phyloP scores from a whole-genome alignment of 2,888 invertebrate species.

The Patella depressa region DNA sequence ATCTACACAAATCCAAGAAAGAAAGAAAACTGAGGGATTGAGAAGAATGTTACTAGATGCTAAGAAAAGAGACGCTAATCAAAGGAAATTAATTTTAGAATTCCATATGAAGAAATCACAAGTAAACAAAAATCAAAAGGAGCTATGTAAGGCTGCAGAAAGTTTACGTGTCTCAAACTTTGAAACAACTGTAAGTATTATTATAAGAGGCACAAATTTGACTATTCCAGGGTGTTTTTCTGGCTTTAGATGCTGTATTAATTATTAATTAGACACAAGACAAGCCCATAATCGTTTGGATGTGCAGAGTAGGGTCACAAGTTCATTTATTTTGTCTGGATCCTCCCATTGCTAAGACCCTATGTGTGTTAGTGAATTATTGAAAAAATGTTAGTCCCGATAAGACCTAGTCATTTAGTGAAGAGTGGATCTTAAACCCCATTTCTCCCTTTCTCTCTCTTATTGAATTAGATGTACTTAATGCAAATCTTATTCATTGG shows the following conservation, averaged over 20 bases:
- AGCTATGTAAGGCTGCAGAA: conserved; percentile 45
- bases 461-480: neutral
- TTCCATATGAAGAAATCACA: conserved; percentile 46
- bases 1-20: conserved; percentile 18
- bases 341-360: too few species aligned
- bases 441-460: neutral
- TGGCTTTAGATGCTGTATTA: too few species aligned
- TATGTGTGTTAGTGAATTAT: too few species aligned
- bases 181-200: conserved; percentile 29
- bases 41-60: conserved; percentile 33
- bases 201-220: too few species aligned
- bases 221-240: too few species aligned
- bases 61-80: conserved; percentile 33
- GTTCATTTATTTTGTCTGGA: too few species aligned
- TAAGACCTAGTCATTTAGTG: conserved; percentile 16
- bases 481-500: neutral
- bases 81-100: conserved; percentile 45
- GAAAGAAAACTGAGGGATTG: conserved; percentile 24
- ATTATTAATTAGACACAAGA: too few species aligned
- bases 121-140: conserved; percentile 39
- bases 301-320: too few species aligned
- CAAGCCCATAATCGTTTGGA: too few species aligned
- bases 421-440: conserved; percentile 42
- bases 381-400: too few species aligned
- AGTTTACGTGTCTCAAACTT: conserved; percentile 33